Base-by-base conservation (phyloP, 2,797 vertebrate genomes). In the Gouania willdenowi region DNA sequence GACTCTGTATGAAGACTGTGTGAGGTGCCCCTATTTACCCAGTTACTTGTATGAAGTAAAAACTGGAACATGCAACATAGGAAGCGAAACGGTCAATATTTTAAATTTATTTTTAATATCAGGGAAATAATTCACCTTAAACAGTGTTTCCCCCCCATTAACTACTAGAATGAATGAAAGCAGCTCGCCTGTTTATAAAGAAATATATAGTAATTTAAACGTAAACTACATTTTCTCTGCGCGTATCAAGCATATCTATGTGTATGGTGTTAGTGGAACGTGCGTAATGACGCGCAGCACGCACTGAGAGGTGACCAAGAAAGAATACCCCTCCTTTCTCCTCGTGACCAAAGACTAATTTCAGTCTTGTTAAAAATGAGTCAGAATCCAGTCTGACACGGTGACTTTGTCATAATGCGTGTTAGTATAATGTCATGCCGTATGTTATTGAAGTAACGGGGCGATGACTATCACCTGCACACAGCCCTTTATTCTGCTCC, bases 391-490 rank as follows among this genome's bases (percentile, higher is more conserved):
- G 66, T 71, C 70, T 71, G 77, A 70, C 75, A 61, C 49, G 27
- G 42, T 30, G 61, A 64, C 65, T 75, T 68, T 67, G 74, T 70
- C 68, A 69, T 69, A 69, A 64, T 26, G 53, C 46, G 44, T 74
- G 76, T 62, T 60, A 38, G 55, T 53, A 18, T 74, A 75, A 71
- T 76, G 77, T 60, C 69, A 72, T 48, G 75, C 70, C 66, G 67
- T 43, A 72, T 75, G 71, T 77, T 81, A 49, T 61, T 76, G 51
- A 62, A 84, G 80, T 69, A 64, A 63, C 59, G 54, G 43, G 51
- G 60, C 52, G 77, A 85, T 82, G 80, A 84, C 82, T 82, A 77
- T 85, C 81, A 77, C 79, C 82, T 83, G 74, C 72, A 35, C 77
- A 40, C 75, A 76, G 64, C 70, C 71, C 71, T 83, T 79, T 80